Evolutionary conservation across 2,113 vertebrate genomes (phyloP).

Genomic region (Trogon surrucura): DNA sequence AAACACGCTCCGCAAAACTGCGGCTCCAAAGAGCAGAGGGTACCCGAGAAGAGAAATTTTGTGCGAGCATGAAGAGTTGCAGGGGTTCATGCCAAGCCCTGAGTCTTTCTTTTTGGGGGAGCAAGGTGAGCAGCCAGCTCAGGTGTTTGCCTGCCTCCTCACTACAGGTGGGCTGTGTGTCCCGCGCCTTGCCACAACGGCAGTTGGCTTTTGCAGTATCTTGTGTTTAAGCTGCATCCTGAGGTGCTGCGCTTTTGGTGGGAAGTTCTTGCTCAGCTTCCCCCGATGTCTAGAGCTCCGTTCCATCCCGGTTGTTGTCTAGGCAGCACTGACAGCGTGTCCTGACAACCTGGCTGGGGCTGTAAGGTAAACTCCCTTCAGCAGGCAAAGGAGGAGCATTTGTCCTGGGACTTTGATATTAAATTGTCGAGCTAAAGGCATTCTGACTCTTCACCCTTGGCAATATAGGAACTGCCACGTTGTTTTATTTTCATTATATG

Average conservation of each 20-base stretch:
- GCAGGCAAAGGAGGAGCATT: neutral
- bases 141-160: neutral
- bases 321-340: neutral
- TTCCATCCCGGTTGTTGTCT: neutral
- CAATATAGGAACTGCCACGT: conserved; percentile 28
- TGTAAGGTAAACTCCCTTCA: neutral
- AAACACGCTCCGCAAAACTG: accelerated
- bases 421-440: conserved; percentile 15
- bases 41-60: accelerated
- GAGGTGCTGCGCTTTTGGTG: neutral
- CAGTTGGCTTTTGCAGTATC: neutral
- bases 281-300: neutral
- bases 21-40: neutral
- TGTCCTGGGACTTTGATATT: conserved; percentile 4
- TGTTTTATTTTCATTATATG: conserved; percentile 59
- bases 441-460: conserved; percentile 5
- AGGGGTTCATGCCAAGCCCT: neutral
- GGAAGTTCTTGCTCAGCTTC: neutral
- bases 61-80: neutral
- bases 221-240: neutral
- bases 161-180: accelerated
- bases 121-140: neutral
- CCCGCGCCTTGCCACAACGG: accelerated
- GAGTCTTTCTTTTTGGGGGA: neutral
- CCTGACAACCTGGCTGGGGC: neutral